These are phyloP conservation scores for Neodiprion virginianus DNA, from an alignment of 1,140 invertebrate species.

Conservation along the genomic window DNA sequence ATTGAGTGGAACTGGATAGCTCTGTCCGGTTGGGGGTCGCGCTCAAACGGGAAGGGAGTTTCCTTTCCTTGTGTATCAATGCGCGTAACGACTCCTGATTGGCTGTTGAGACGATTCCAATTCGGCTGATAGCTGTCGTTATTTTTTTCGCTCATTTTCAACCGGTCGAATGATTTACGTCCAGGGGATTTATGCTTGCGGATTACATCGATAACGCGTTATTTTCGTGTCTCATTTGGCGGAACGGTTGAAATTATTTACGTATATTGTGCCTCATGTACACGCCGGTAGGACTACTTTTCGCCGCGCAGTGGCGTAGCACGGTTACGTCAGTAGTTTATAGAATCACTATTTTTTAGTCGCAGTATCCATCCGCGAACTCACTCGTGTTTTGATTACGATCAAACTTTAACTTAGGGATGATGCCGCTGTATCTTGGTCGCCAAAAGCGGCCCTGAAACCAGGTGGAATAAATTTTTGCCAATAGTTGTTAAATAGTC, in stretches of 20 bases:
- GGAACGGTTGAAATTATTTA: background rate
- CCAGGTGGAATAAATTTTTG: background rate
- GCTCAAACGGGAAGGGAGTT: slow-evolving; percentile 49
- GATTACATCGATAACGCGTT: too few relatives aligned
- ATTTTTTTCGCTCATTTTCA: background rate
- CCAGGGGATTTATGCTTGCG: background rate
- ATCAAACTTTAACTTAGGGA: background rate
- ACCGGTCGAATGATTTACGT: background rate
- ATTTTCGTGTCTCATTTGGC: too few relatives aligned
- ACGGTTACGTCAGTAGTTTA: slow-evolving; percentile 1
- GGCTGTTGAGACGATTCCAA: background rate
- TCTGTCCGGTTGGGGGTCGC: slow-evolving; percentile 43
- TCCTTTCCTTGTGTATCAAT: slow-evolving; percentile 28
- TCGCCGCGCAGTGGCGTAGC: background rate
- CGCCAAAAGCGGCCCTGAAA: background rate
- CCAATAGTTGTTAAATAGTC: slow-evolving; percentile 18
- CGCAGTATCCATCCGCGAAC: background rate
- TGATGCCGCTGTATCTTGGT: background rate
- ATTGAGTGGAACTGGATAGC: slow-evolving; percentile 45
- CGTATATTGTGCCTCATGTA: background rate
- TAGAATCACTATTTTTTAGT: slow-evolving; percentile 1
- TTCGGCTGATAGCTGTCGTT: background rate
- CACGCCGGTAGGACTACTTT: background rate
- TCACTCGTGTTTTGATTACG: background rate
- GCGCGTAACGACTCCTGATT: background rate